These are phyloP conservation scores for Apodemus speciosus DNA, from an alignment of 2,113 vertebrate genomes.

Conservation along the genomic window DNA sequence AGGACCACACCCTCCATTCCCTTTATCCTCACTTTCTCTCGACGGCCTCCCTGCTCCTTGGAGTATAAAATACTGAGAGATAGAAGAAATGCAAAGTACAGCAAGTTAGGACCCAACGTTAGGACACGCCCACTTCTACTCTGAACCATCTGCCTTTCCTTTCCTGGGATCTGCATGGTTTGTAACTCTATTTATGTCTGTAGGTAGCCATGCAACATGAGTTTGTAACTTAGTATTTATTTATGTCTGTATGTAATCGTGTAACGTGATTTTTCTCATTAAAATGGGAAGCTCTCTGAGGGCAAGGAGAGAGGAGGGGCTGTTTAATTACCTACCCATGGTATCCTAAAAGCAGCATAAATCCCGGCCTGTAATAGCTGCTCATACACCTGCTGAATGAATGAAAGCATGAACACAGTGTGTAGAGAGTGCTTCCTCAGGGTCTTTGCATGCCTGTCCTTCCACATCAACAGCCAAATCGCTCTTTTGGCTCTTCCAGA, in stretches of 20 bases:
- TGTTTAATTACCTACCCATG: rapidly evolving
- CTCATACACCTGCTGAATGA: not conserved
- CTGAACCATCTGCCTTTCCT: not conserved
- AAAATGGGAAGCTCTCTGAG: not conserved
- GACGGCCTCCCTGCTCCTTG: not conserved
- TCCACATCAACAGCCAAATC: not conserved
- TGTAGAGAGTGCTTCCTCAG: rapidly evolving
- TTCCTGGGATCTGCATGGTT: not conserved
- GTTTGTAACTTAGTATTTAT: not conserved
- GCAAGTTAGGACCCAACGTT: no score
- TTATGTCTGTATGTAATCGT: no score
- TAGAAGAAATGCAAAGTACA: not conserved
- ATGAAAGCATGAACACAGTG: rapidly evolving
- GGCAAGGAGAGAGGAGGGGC: not conserved
- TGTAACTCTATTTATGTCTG: rapidly evolving
- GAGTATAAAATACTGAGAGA: not conserved
- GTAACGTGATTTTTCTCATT: not conserved
- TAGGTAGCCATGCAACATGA: not conserved
- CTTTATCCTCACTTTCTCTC: not conserved
- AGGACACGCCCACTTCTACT: not conserved
- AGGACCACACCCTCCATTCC: not conserved
- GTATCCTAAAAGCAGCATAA: not conserved
- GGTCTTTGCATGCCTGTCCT: not conserved
- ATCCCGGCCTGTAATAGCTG: not conserved
- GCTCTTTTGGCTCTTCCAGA: conserved; percentile 66